Percentiles rank a stretch among this genome's conserved stretches.
Evolutionary conservation across 2,888 invertebrate genomes (phyloP).

Genomic region (Drosophila incognita): DNA sequence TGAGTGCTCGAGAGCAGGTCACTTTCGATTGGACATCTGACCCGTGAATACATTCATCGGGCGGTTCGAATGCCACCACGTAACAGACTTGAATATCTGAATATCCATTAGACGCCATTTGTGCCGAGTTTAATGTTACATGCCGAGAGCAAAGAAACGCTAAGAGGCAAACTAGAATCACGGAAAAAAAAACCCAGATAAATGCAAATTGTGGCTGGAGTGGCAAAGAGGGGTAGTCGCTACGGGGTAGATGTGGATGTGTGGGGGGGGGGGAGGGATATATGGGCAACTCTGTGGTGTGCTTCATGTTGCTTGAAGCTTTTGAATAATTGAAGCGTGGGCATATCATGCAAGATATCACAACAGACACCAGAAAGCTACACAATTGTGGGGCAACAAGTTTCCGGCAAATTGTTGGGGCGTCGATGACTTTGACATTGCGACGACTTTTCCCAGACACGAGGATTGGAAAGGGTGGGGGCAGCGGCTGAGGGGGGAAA

Average conservation of each 20-base stretch:
- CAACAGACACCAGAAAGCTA: slow-evolving; percentile 36
- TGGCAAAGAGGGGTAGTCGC: slow-evolving; percentile 9
- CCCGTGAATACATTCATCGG: slow-evolving; percentile 19
- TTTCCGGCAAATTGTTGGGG: slow-evolving; percentile 48
- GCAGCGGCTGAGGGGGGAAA: slow-evolving; percentile 22
- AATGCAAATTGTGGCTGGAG: slow-evolving; percentile 25
- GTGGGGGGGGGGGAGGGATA: background rate
- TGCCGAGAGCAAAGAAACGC: slow-evolving; percentile 17
- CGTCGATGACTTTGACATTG: slow-evolving; percentile 63
- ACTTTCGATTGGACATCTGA: slow-evolving; percentile 23
- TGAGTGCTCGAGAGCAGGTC: slow-evolving; percentile 8
- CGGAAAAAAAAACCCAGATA: slow-evolving; percentile 26
- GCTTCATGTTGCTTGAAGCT: slow-evolving; percentile 14
- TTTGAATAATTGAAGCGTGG: slow-evolving; percentile 77
- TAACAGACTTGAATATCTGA: slow-evolving; percentile 17
- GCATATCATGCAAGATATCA: slow-evolving; percentile 34
- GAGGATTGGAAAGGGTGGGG: background rate
- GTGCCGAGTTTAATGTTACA: slow-evolving; percentile 63
- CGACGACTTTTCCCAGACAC: slow-evolving; percentile 32
- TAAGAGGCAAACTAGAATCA: slow-evolving; percentile 22
- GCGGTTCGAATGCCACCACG: slow-evolving; percentile 1
- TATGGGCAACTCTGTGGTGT: background rate
- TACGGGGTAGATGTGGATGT: background rate
- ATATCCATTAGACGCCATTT: slow-evolving; percentile 69
- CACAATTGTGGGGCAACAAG: slow-evolving; percentile 65